phyloP scores from a whole-genome alignment of 2,888 invertebrate genomes.

The Cephus sareptanus region DNA sequence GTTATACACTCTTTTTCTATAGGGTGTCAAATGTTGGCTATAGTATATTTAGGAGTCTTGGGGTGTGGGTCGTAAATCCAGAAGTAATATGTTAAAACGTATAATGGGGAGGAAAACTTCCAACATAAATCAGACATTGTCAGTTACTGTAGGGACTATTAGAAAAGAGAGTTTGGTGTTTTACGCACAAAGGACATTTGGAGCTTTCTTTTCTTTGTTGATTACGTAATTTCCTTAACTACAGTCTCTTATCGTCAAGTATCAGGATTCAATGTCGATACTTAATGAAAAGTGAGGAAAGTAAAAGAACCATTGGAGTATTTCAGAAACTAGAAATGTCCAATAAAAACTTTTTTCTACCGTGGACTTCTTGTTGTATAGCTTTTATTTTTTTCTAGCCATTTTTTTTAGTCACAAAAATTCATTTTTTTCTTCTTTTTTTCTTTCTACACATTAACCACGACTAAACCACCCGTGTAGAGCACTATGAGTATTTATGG shows the following conservation, averaged over 20 bases:
- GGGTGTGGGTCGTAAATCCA: neutral
- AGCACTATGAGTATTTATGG: constrained; percentile 2
- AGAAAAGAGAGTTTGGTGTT: neutral
- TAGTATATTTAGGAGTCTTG: neutral
- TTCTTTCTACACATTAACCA: neutral
- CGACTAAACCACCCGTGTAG: neutral
- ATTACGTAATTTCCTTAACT: neutral
- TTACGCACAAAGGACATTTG: neutral
- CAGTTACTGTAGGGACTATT: neutral
- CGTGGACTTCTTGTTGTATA: neutral
- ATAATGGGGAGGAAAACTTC: neutral
- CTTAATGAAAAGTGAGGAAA: neutral
- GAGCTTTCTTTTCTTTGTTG: neutral
- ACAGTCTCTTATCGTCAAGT: neutral
- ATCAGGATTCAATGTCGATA: neutral
- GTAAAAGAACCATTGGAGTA: neutral
- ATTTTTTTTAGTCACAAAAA: neutral
- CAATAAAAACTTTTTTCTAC: neutral
- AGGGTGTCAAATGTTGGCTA: neutral
- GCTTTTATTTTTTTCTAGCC: neutral
- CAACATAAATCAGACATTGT: neutral
- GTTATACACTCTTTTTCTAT: neutral
- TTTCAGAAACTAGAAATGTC: neutral
- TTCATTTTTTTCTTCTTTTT: neutral
- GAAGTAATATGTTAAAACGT: neutral